These are phyloP conservation scores for Mormyrops attenuatus DNA, from an alignment of 2,797 vertebrate species.

Conservation along the genomic window DNA sequence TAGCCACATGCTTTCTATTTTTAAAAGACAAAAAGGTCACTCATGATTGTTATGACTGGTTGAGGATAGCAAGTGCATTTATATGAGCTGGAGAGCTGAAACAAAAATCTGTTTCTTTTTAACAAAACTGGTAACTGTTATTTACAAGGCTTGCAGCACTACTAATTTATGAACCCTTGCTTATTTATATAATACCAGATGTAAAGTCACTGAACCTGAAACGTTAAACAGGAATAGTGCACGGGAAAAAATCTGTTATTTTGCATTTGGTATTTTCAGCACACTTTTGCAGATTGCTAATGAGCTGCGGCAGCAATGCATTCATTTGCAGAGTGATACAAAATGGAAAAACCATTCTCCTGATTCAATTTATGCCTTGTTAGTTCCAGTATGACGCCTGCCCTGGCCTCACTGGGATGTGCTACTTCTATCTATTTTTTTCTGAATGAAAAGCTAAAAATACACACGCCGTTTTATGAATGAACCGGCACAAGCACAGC, in stretches of 20 bases:
- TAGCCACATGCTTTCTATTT: neutral
- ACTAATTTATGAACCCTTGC: neutral
- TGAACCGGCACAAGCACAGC: constrained; percentile 50
- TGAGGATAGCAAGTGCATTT: neutral
- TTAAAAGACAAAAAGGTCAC: neutral
- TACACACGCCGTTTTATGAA: constrained; percentile 48
- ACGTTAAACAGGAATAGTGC: constrained; percentile 6
- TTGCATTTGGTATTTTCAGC: constrained; percentile 33
- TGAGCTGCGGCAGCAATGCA: constrained; percentile 34
- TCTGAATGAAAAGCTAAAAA: constrained; percentile 62
- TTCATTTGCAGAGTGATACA: constrained; percentile 39
- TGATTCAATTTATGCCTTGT: constrained; percentile 40
- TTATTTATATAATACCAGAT: neutral
- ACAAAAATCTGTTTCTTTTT: neutral
- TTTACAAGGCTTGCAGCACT: neutral
- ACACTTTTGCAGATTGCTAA: constrained; percentile 38
- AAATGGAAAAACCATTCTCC: constrained; percentile 31
- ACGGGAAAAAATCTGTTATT: neutral
- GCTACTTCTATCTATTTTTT: constrained; percentile 46
- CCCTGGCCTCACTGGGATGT: constrained; percentile 43
- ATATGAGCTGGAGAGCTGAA: neutral
- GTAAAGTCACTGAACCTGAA: neutral
- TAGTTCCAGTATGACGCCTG: constrained; percentile 45
- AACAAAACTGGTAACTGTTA: neutral
- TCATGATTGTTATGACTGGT: neutral